Evolutionary conservation across 30 jellyfish, hydroid and myxozoan species (phyloP).

Genomic region (Aurelia aurita complex sp. Pacific): DNA sequence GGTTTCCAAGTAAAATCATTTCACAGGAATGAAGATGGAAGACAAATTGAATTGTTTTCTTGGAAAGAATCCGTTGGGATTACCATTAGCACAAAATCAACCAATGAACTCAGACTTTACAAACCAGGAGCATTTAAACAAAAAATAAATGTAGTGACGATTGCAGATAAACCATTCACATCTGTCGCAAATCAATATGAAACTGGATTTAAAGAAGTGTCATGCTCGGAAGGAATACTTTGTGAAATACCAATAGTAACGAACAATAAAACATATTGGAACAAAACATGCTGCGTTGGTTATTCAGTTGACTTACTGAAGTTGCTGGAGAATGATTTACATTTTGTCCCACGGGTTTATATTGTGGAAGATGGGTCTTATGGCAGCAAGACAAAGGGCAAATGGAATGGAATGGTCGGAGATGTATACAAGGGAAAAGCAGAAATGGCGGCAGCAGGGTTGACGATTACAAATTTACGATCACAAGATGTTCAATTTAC

Average conservation of each 20-base stretch:
- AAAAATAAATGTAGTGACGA: conserved; percentile 15
- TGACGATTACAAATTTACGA: conserved; percentile 67
- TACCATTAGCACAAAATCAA: no score
- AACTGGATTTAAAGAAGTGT: neutral
- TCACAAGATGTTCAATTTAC: conserved; percentile 61
- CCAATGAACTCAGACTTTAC: no score
- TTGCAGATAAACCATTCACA: conserved; percentile 42
- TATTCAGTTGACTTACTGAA: conserved; percentile 52
- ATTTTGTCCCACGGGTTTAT: conserved; percentile 45
- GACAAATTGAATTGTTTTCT: no score
- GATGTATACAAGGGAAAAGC: conserved; percentile 75
- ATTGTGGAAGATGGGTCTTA: conserved; percentile 78
- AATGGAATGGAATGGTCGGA: conserved; percentile 93
- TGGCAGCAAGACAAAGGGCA: conserved; percentile 68
- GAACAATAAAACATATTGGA: conserved; percentile 23
- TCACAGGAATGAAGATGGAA: no score
- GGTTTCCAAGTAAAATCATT: no score
- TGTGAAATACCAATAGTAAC: conserved; percentile 12
- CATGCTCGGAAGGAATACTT: conserved; percentile 29
- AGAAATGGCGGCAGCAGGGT: conserved; percentile 81
- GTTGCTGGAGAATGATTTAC: conserved; percentile 42
- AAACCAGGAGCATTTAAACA: neutral
- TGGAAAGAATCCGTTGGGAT: no score
- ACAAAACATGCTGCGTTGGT: conserved; percentile 78
- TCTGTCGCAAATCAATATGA: conserved; percentile 19